phyloP scores from a whole-genome alignment of 2,888 invertebrate species.

The Escarpia spicata region DNA sequence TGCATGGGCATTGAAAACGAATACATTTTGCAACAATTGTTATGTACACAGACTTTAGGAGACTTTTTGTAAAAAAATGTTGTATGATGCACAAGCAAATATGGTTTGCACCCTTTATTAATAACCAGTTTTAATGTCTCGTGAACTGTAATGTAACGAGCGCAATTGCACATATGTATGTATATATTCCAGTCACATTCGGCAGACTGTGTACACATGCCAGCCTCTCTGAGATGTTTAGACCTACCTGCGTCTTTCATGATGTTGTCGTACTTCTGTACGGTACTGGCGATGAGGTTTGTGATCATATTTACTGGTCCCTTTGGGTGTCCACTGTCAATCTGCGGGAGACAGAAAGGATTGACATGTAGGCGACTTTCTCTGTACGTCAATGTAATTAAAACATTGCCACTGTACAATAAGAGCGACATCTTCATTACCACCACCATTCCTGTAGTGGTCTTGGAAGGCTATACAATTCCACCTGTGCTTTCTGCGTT shows the following conservation, averaged over 20 bases:
- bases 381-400: background rate
- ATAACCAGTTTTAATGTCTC: too few relatives aligned
- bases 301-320: slow-evolving; percentile 18
- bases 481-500: background rate
- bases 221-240: background rate
- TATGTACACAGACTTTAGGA: too few relatives aligned
- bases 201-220: too few relatives aligned
- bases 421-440: background rate
- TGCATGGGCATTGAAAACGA: too few relatives aligned
- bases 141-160: too few relatives aligned
- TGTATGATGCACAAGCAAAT: too few relatives aligned
- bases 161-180: too few relatives aligned
- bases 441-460: background rate
- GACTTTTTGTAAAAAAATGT: too few relatives aligned
- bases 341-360: background rate
- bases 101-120: too few relatives aligned
- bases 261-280: slow-evolving; percentile 27
- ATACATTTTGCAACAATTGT: too few relatives aligned
- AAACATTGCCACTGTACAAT: background rate
- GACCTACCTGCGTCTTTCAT: slow-evolving; percentile 29
- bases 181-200: too few relatives aligned
- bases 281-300: background rate
- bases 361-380: too few relatives aligned
- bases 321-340: slow-evolving; percentile 22
- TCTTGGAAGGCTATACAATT: background rate